Percentiles rank a stretch among this genome's conserved stretches.
These are phyloP conservation scores for Aplochiton taeniatus DNA, from an alignment of 2,797 vertebrate genomes.

Conservation along the genomic window DNA sequence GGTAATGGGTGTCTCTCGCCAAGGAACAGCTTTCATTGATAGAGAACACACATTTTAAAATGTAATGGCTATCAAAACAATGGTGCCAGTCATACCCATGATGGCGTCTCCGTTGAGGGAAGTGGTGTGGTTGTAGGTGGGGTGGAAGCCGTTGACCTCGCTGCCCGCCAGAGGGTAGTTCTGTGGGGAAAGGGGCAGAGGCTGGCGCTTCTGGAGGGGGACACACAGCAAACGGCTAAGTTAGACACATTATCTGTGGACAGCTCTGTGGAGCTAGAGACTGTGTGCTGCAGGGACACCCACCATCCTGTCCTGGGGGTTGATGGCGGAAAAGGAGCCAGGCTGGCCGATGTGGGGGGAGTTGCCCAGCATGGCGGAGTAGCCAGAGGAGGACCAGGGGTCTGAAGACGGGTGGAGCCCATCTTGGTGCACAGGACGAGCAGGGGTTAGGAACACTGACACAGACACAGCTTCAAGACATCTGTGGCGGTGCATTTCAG, in stretches of 20 bases:
- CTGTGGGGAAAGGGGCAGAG: constrained; percentile 75
- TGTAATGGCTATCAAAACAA: not conserved
- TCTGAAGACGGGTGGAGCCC: constrained; percentile 83
- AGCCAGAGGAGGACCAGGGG: constrained; percentile 88
- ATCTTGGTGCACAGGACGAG: constrained; percentile 67
- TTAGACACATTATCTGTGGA: constrained; percentile 20
- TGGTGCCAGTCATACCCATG: constrained; percentile 76
- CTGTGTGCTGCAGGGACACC: constrained; percentile 23
- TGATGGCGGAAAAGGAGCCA: constrained; percentile 86
- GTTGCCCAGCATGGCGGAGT: constrained; percentile 88
- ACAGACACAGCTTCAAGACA: not conserved
- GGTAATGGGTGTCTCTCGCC: not conserved
- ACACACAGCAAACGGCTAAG: constrained; percentile 33
- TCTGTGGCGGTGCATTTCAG: too few species aligned
- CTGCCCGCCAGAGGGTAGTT: constrained; percentile 91
- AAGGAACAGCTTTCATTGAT: not conserved
- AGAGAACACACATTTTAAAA: not conserved
- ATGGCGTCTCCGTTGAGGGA: constrained; percentile 89
- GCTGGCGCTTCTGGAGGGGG: constrained; percentile 56
- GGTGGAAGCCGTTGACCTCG: constrained; percentile 89
- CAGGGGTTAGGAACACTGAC: not conserved
- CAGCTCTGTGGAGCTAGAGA: too few species aligned
- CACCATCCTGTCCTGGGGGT: constrained; percentile 96
- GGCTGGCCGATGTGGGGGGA: constrained; percentile 84
- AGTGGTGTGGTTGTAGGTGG: constrained; percentile 88